Evolutionary conservation across 1,140 invertebrate species (phyloP), one percentile per base, ranked within the genome.

Genomic region (Monomorium pharaonis): DNA sequence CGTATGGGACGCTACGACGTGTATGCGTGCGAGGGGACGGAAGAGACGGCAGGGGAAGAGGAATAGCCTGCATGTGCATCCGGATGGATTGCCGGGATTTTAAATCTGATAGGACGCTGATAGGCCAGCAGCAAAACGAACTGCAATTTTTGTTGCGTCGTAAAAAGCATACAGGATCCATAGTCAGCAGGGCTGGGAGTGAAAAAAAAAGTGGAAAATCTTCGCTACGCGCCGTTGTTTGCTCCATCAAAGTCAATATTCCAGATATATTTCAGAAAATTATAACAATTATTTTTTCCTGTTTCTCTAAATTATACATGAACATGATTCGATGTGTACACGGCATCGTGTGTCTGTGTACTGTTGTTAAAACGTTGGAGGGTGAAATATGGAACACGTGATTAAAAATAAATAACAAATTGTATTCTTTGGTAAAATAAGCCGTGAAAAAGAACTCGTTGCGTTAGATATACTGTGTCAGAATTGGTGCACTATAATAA

Each of bases 101-200:
- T 86, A 85, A 85, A 88, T 88, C 72, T 58, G 87, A 88, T 88
- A 77, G 86, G 72, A 85, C 60, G 69, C 80, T 44, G 65, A 88
- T 88, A 75, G 80, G 60, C 44, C 42, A 49, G 63, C 72, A 67
- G 77, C 77, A 69, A 75, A 88, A 72, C 62, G 74, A 81, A 85
- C 80, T 88, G 86, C 56, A 58, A 88, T 87, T 78, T 87, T 58
- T 62, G 42, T 51, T 70, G 42, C 56, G 51, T 58, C 42, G 47
- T 33, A 83, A 77, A 67, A 51, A 62, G 44, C 42, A 4, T 30
- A n/a, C 33, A 33, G 56, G 21, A 60, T 54, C 12, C 27, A n/a
- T 33, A 54, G 24, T 24, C n/a, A 18, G n/a, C 12, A 44, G 14
- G n/a, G 37, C 4, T 30, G 21, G 7, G 37, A 37, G 24, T 42